Evolutionary conservation across 2,113 vertebrate species (phyloP), one percentile per base, ranked within the genome.

Genomic region (Epinephelus moara): DNA sequence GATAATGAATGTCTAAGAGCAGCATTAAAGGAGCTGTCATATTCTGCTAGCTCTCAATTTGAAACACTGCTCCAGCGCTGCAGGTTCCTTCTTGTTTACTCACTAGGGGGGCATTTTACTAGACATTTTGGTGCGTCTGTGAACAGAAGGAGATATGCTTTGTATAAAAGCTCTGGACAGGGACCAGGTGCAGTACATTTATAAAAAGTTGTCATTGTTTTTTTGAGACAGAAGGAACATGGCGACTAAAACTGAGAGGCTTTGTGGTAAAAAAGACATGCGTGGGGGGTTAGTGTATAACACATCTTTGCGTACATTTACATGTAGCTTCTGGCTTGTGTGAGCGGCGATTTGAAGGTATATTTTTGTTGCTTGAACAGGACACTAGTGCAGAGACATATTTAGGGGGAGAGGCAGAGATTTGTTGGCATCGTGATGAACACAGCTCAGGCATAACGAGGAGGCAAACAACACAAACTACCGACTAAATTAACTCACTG

Each of bases 1-100:
- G 89, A 91, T 92, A 91, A 92, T 91, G 88, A 93, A 93, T 87
- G 88, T 85, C 79, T 90, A 69, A 85, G 75, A 89, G 73, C 75
- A 78, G 53, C 87, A 78, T 87, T 88, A 84, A 82, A 83, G 78
- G 63, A 78, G 57, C 82, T 86, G 84, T 90, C 91, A 90, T 69
- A 53, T 78, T 84, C 59, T 66, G 67, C 72, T 40, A 57, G 81
- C 61, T 87, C 78, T 91, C 70, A 70, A 88, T 90, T 85, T 87
- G 80, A 89, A 84, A 82, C 47, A 25, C 10, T 2, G 64, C 60
- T 64, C 30, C 37, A 7, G 60, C 69, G 12, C 76, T 50, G 79
- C 71, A 30, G 72, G 81, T 64, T 91, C 81, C 85, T 53, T 81
- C 70, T 85, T 83, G 85, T 87, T 85, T 80, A 79, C 76, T 70